Conservation (phyloP, 2,797 vertebrate genomes). For the Trachurus trachurus region DNA sequence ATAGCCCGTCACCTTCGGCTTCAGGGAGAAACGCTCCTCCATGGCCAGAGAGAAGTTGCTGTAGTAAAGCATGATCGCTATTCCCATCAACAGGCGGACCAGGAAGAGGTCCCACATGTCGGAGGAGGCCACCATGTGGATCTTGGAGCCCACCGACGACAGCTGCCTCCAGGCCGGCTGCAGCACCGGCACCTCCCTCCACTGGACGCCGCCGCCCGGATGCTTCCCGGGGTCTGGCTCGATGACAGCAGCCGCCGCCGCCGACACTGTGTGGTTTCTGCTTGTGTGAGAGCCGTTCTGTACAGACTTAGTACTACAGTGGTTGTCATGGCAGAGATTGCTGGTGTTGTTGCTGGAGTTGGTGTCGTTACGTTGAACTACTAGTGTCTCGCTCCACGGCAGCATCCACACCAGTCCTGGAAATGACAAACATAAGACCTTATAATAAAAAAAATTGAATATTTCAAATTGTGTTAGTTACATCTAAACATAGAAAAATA, state of each 20-base stretch:
- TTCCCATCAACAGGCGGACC: conserved; percentile 92
- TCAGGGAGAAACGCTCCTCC: conserved; percentile 94
- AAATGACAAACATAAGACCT: conserved; percentile 6
- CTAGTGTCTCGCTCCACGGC: conserved; percentile 85
- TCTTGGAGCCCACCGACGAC: conserved; percentile 84
- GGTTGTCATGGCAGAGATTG: conserved; percentile 52
- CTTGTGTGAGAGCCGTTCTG: conserved; percentile 70
- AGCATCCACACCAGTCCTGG: conserved; percentile 93
- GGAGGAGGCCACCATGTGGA: conserved; percentile 87
- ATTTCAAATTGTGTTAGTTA: too few species aligned
- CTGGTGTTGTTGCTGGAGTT: conserved; percentile 67
- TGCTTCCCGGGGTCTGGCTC: conserved; percentile 5
- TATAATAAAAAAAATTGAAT: too few species aligned
- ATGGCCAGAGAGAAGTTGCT: conserved; percentile 96
- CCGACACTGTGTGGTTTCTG: conserved; percentile 8
- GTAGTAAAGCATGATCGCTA: conserved; percentile 94
- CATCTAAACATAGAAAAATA: too few species aligned
- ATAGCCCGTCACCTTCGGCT: conserved; percentile 91
- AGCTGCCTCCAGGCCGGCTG: conserved; percentile 85
- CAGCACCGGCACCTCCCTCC: conserved; percentile 63
- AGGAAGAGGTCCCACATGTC: conserved; percentile 94
- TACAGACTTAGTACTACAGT: conserved; percentile 49
- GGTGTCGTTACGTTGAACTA: conserved; percentile 49
- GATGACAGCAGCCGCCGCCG: background rate
- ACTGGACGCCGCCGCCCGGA: conserved; percentile 18